These are phyloP conservation scores for Oplegnathus fasciatus DNA, from an alignment of 2,113 vertebrate genomes.

Conservation along the genomic window DNA sequence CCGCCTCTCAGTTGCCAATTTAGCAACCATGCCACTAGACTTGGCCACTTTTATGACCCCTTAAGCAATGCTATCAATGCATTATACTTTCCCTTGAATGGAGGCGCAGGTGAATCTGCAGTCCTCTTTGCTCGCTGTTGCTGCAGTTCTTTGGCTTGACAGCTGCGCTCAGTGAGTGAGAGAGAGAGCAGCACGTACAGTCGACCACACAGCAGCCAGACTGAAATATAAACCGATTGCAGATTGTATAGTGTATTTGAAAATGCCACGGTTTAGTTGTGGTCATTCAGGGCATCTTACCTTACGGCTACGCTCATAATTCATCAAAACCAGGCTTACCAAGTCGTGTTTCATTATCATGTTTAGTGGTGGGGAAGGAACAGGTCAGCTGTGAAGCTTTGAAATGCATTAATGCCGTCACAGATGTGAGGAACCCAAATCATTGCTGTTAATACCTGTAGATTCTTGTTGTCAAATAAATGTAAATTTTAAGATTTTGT, in stretches of 20 bases:
- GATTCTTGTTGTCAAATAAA: not conserved
- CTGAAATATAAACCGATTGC: constrained; percentile 8
- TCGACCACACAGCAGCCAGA: not conserved
- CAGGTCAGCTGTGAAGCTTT: constrained; percentile 3
- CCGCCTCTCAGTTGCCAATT: not conserved
- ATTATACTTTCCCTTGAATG: not conserved
- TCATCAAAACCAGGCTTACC: not conserved
- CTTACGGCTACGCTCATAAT: not conserved
- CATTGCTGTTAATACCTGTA: not conserved
- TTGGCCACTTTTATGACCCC: not conserved
- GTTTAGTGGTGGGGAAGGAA: not conserved
- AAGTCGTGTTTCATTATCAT: not conserved
- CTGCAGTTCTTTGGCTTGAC: constrained; percentile 18
- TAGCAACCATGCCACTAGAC: not conserved
- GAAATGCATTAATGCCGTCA: not conserved
- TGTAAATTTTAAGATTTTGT: not conserved
- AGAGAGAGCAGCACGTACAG: not conserved
- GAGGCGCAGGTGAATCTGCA: not conserved
- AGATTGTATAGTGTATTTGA: constrained; percentile 2
- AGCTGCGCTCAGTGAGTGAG: constrained; percentile 20
- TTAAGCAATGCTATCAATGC: constrained; percentile 4
- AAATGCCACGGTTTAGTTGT: not conserved
- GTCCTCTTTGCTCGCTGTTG: not conserved
- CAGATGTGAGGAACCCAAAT: not conserved
- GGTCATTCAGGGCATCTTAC: not conserved